Evolutionary conservation across 1,140 invertebrate species (phyloP).

Genomic region (Trichonephila clavipes): DNA sequence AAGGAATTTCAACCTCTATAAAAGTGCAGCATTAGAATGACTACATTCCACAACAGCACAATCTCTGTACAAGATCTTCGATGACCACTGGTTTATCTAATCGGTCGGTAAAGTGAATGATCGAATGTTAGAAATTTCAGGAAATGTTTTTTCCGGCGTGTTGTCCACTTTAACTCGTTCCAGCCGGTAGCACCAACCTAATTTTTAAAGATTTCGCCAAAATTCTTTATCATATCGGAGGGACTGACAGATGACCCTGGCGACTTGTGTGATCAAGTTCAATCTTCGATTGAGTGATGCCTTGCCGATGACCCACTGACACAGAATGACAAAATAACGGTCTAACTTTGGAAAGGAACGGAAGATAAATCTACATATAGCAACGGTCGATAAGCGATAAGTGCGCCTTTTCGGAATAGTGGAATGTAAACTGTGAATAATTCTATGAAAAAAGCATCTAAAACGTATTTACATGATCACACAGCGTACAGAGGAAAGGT

Average conservation of each 20-base stretch:
- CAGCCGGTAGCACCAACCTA: neutral
- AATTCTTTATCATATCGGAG: neutral
- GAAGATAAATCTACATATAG: too few species aligned
- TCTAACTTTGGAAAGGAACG: neutral
- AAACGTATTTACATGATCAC: too few species aligned
- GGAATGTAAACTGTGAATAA: too few species aligned
- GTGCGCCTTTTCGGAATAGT: too few species aligned
- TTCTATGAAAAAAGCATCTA: too few species aligned
- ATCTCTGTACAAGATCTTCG: neutral
- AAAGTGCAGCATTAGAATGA: neutral
- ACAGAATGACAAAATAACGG: neutral
- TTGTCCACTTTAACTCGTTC: neutral
- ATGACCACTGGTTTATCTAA: neutral
- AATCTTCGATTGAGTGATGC: neutral
- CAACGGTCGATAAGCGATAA: too few species aligned
- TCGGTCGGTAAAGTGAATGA: neutral
- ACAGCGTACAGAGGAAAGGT: too few species aligned
- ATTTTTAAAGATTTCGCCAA: neutral
- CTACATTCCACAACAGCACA: neutral
- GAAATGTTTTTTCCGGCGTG: neutral
- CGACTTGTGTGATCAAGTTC: constrained; percentile 23
- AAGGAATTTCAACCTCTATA: too few species aligned
- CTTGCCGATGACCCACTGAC: neutral
- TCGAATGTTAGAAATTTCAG: neutral
- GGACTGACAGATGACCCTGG: neutral